Conservation (phyloP, 2,888 invertebrate genomes). For the Orthonevra nobilis region DNA sequence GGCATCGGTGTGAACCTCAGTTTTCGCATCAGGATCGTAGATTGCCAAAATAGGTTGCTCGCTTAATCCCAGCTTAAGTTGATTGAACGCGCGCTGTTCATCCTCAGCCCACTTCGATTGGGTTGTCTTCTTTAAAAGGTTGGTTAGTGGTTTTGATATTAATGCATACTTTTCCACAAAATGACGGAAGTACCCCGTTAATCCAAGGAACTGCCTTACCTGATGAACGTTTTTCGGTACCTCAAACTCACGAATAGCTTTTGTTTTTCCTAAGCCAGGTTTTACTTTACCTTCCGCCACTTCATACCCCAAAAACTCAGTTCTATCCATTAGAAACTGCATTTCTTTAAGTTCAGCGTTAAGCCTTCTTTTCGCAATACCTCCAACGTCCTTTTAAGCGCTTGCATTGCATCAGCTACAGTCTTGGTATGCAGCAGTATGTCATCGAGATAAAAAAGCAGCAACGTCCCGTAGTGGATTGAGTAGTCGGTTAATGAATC, state of each 20-base stretch:
- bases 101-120: conserved; percentile 4
- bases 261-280: conserved; percentile 70
- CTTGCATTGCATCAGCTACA: neutral
- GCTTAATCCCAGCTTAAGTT: conserved; percentile 26
- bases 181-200: conserved; percentile 73
- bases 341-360: neutral
- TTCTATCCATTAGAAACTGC: conserved; percentile 51
- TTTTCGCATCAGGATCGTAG: conserved; percentile 54
- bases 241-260: conserved; percentile 62
- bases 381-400: neutral
- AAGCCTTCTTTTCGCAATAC: conserved; percentile 7
- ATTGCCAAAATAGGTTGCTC: conserved; percentile 61
- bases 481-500: neutral
- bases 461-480: neutral
- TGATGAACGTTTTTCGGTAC: conserved; percentile 70
- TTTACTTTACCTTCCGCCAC: conserved; percentile 69
- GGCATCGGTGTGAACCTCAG: conserved; percentile 72
- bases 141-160: conserved; percentile 48
- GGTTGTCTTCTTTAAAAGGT: conserved; percentile 12
- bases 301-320: conserved; percentile 71
- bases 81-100: neutral
- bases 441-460: conserved; percentile 1
- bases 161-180: conserved; percentile 54
- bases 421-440: neutral
- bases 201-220: conserved; percentile 72